Conservation (phyloP, 2,113 vertebrate species). For the Lipophrys pholis region DNA sequence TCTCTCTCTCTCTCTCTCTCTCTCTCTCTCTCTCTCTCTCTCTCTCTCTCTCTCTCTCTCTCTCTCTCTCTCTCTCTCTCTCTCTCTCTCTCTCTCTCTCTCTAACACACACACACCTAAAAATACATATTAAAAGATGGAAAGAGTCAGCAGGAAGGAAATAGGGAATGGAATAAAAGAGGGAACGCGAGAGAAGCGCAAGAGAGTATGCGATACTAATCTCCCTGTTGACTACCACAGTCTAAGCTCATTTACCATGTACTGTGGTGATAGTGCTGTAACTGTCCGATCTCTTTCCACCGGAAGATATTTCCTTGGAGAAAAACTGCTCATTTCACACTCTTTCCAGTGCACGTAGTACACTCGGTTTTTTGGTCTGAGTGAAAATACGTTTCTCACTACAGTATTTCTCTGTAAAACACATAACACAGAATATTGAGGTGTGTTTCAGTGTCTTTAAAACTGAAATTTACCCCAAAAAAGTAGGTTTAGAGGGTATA, state of each 20-base stretch:
- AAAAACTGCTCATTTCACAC: conserved; percentile 66
- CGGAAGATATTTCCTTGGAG: conserved; percentile 71
- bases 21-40: too few relatives aligned
- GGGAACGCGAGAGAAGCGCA: background rate
- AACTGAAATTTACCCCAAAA: background rate
- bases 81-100: too few relatives aligned
- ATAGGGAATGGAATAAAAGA: conserved; percentile 23
- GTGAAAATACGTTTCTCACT: conserved; percentile 63
- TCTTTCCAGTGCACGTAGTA: conserved; percentile 19
- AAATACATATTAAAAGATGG: conserved; percentile 62
- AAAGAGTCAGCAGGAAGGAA: conserved; percentile 51
- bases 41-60: too few relatives aligned
- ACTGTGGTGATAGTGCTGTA: conserved; percentile 61
- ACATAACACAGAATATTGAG: background rate
- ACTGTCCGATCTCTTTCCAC: conserved; percentile 59
- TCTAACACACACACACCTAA: conserved; percentile 27
- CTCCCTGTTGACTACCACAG: conserved; percentile 70
- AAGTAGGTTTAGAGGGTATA: background rate
- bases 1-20: background rate
- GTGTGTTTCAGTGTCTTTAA: conserved; percentile 1
- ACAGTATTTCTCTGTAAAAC: conserved; percentile 13
- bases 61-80: too few relatives aligned
- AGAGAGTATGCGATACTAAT: conserved; percentile 42
- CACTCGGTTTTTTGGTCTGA: conserved; percentile 46
- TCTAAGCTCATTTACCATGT: conserved; percentile 72